Evolutionary conservation across 2,888 invertebrate genomes (phyloP).

Genomic region (Taphrorychus bicolor): DNA sequence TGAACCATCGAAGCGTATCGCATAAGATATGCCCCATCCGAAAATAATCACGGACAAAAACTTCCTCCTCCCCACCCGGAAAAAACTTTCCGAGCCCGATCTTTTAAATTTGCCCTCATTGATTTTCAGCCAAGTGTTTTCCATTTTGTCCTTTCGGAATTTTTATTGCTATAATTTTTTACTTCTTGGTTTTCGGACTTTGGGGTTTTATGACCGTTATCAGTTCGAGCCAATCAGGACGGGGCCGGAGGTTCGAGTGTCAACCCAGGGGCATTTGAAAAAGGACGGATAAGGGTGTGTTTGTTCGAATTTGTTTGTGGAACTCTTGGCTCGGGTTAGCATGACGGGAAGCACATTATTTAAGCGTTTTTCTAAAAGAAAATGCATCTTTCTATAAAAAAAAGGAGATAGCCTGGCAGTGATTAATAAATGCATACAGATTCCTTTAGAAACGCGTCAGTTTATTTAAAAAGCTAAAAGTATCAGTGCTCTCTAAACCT

Average conservation of each 20-base stretch:
- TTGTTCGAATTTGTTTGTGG: slow-evolving; percentile 1
- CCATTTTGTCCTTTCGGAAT: slow-evolving; percentile 42
- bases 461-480: too few relatives aligned
- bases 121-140: slow-evolving; percentile 38
- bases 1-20: slow-evolving; percentile 13
- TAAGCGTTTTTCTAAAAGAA: not conserved
- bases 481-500: too few relatives aligned
- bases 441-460: too few relatives aligned
- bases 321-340: not conserved
- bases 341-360: not conserved
- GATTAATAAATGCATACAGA: too few relatives aligned
- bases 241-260: not conserved
- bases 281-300: not conserved
- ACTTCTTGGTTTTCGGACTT: slow-evolving; percentile 43
- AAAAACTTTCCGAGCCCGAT: slow-evolving; percentile 22
- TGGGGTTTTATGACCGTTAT: slow-evolving; percentile 46
- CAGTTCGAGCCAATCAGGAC: slow-evolving; percentile 32
- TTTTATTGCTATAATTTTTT: slow-evolving; percentile 46
- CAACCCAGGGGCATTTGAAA: not conserved
- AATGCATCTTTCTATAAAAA: too few relatives aligned
- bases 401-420: too few relatives aligned
- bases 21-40: slow-evolving; percentile 16
- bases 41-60: slow-evolving; percentile 17
- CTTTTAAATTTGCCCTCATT: slow-evolving; percentile 31
- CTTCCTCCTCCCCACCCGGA: too few relatives aligned